phyloP scores from a whole-genome alignment of 2,113 vertebrate genomes.

The Narcine bancroftii region DNA sequence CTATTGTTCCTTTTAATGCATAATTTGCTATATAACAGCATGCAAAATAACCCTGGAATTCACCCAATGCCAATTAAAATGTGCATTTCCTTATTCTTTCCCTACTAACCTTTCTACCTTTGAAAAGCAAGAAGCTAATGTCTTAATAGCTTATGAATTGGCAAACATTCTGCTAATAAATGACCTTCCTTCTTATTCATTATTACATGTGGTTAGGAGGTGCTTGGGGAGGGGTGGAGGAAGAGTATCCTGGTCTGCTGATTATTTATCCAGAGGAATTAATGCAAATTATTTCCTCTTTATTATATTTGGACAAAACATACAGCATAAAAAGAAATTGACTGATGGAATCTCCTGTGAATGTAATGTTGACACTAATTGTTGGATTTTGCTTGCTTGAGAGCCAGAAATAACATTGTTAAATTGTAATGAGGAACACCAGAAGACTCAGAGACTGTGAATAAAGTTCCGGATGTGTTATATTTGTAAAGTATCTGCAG shows the following conservation, averaged over 20 bases:
- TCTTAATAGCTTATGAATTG: background rate
- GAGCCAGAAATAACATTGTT: constrained; percentile 19
- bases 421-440: constrained; percentile 36
- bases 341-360: background rate
- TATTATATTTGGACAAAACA: background rate
- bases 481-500: background rate
- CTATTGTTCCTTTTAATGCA: constrained; percentile 12
- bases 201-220: background rate
- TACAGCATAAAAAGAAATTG: background rate
- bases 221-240: too few relatives aligned
- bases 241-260: background rate
- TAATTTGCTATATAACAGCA: background rate
- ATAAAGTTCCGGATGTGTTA: background rate
- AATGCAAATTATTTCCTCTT: constrained; percentile 24
- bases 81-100: background rate
- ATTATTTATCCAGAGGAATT: background rate
- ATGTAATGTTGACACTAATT: constrained; percentile 14
- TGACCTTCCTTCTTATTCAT: background rate
- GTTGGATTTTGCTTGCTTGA: background rate
- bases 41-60: background rate
- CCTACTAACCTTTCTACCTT: background rate
- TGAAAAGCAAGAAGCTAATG: background rate
- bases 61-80: background rate
- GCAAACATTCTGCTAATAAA: background rate
- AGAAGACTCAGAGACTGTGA: constrained; percentile 6